A percentile compares a stretch with the other conserved stretches of the same genome.
phyloP scores from a whole-genome alignment of 2,888 invertebrate species.

The Prenolepis imparis region DNA sequence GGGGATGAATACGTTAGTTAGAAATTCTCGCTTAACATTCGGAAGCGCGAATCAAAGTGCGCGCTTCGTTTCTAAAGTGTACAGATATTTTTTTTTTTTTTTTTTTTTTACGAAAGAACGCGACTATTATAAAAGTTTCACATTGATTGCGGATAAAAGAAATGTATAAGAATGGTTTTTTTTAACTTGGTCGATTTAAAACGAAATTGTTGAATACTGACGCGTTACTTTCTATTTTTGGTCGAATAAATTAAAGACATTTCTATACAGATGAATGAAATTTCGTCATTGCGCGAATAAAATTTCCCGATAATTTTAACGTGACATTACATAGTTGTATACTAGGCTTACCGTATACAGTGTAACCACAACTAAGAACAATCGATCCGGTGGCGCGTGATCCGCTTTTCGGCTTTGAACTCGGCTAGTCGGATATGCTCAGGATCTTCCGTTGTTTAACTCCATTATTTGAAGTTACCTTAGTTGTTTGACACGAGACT shows the following conservation, averaged over 20 bases:
- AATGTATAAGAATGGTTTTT: background rate
- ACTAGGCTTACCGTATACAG: conserved; percentile 35
- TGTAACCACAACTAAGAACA: conserved; percentile 48
- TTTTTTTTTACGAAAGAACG: background rate
- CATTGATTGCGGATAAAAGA: background rate
- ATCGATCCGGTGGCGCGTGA: conserved; percentile 64
- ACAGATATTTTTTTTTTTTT: no score
- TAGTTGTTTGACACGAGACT: conserved; percentile 62
- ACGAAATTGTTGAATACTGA: background rate
- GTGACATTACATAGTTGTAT: conserved; percentile 26
- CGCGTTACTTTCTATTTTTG: background rate
- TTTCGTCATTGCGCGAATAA: background rate
- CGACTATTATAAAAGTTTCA: background rate
- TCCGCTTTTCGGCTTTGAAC: conserved; percentile 62
- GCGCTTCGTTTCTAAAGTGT: conserved; percentile 9
- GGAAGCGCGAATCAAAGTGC: conserved; percentile 31
- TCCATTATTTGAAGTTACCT: conserved; percentile 56
- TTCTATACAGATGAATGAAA: background rate
- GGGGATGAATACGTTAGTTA: conserved; percentile 49
- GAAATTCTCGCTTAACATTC: conserved; percentile 38
- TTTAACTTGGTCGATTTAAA: conserved; percentile 4
- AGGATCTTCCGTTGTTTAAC: conserved; percentile 60
- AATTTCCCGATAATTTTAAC: conserved; percentile 30
- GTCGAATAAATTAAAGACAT: conserved; percentile 11
- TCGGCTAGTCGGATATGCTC: conserved; percentile 51